Percentiles rank a stretch among this genome's conserved stretches.
Conservation (phyloP, 2,113 vertebrate genomes). For the Pavo muticus region DNA sequence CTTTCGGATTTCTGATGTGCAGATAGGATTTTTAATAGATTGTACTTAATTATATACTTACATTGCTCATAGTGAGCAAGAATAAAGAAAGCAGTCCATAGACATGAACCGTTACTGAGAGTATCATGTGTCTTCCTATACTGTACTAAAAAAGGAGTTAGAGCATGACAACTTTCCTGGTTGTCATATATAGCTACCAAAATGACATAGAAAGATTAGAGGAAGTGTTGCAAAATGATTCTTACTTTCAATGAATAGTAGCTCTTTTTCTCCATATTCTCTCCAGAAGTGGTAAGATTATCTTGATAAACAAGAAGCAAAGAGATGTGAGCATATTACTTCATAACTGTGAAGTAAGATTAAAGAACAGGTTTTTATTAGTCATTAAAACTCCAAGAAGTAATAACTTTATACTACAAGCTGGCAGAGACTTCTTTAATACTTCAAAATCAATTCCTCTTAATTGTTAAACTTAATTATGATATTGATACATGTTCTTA, state of each 20-base stretch:
- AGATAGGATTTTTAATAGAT: slow-evolving; percentile 38
- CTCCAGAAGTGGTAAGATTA: neutral
- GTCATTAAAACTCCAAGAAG: neutral
- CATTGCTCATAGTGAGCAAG: neutral
- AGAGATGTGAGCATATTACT: neutral
- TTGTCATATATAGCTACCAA: neutral
- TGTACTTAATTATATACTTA: slow-evolving; percentile 21
- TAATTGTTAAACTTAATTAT: neutral
- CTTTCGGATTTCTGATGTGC: slow-evolving; percentile 44
- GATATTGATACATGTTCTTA: neutral
- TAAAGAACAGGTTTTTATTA: neutral
- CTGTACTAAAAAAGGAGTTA: neutral
- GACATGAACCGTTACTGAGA: neutral
- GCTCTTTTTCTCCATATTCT: neutral
- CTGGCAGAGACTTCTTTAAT: neutral
- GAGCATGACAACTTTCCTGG: neutral
- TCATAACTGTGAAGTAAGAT: neutral
- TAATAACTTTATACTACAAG: neutral
- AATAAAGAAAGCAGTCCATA: neutral
- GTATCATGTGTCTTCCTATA: neutral
- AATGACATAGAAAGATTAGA: neutral
- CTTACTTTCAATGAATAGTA: neutral
- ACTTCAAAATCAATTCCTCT: neutral
- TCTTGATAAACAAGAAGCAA: neutral
- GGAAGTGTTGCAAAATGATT: neutral